Conservation (phyloP, 2,113 vertebrate species). For the Tragelaphus scriptus region DNA sequence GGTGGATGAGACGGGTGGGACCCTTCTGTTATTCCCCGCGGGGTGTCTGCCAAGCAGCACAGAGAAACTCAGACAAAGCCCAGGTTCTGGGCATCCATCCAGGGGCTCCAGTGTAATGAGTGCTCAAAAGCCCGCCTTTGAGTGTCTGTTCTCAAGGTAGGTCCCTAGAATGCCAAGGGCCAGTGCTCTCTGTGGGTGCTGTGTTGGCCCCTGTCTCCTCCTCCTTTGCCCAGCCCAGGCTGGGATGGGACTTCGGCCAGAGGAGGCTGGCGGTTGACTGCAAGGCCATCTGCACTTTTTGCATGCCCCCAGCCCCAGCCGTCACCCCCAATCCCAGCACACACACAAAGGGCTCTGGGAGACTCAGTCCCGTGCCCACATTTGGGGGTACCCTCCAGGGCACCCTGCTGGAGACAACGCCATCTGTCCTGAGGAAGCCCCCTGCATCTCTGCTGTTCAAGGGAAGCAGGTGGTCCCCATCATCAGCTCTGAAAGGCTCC, state of each 20-base stretch:
- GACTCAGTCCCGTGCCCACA: background rate
- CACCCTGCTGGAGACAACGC: background rate
- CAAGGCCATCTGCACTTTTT: background rate
- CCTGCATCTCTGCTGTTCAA: background rate
- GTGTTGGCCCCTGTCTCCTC: background rate
- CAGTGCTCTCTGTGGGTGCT: background rate
- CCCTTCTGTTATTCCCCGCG: background rate
- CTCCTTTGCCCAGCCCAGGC: background rate
- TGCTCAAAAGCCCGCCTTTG: background rate
- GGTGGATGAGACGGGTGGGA: conserved; percentile 31
- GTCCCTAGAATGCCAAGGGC: background rate
- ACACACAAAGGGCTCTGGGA: background rate
- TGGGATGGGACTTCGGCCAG: background rate
- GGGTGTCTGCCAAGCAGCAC: background rate
- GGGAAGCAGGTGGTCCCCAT: background rate
- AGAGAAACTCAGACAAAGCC: background rate
- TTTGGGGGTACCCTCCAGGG: background rate
- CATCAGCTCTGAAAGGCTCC: background rate
- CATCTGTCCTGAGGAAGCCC: background rate
- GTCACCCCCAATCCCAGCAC: background rate
- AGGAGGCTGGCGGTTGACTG: background rate
- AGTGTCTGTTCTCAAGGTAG: background rate
- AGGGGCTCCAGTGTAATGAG: background rate
- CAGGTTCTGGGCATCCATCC: background rate
- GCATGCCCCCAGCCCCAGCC: rapidly evolving